These are phyloP conservation scores for Tetramorium alpestre DNA, from an alignment of 1,140 invertebrate genomes.

Conservation along the genomic window DNA sequence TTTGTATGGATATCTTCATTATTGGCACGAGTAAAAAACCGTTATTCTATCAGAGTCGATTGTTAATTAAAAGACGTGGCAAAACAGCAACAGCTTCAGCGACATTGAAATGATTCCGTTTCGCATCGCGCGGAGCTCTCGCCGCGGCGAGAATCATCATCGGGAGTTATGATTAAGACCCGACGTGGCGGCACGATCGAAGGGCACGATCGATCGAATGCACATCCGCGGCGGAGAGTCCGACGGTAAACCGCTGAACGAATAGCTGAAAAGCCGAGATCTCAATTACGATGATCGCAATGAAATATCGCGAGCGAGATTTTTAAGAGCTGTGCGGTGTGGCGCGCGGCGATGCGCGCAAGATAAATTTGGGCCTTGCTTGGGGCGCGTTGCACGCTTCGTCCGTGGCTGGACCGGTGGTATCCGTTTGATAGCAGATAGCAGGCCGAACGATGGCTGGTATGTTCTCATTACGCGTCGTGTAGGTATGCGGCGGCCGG, in stretches of 20 bases:
- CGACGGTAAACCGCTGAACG: slow-evolving; percentile 33
- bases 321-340: slow-evolving; percentile 28
- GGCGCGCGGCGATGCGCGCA: slow-evolving; percentile 29
- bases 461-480: slow-evolving; percentile 85
- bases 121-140: background rate
- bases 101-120: background rate
- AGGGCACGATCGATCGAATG: slow-evolving; percentile 42
- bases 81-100: background rate
- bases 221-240: slow-evolving; percentile 13
- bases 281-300: slow-evolving; percentile 62
- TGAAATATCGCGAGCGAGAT: slow-evolving; percentile 55
- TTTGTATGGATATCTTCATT: background rate
- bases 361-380: slow-evolving; percentile 60
- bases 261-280: slow-evolving; percentile 61
- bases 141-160: slow-evolving; percentile 29
- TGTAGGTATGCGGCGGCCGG: slow-evolving; percentile 82
- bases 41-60: background rate
- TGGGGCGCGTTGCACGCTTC: slow-evolving; percentile 65
- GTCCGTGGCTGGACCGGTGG: slow-evolving; percentile 70
- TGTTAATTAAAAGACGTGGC: background rate
- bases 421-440: slow-evolving; percentile 83
- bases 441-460: slow-evolving; percentile 82
- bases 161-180: slow-evolving; percentile 52
- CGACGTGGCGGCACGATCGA: slow-evolving; percentile 45
- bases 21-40: background rate